phyloP scores from a whole-genome alignment of 2,797 vertebrate species.

The Oophaga sylvatica region DNA sequence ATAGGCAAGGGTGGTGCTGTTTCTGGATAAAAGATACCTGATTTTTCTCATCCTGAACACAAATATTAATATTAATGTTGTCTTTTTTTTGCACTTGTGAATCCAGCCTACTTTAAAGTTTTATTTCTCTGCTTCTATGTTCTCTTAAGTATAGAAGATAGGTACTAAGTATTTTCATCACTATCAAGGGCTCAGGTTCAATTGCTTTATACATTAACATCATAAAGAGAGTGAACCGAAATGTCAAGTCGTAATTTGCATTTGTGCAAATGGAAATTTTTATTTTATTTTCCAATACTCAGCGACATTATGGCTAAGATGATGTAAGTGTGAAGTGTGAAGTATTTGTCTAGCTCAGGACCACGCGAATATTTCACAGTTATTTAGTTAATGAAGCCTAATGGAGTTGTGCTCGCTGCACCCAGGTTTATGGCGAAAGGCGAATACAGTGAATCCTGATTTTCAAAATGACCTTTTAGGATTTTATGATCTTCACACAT shows the following conservation, averaged over 20 bases:
- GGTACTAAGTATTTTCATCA: conserved; percentile 24
- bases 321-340: conserved; percentile 20
- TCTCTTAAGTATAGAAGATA: conserved; percentile 9
- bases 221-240: conserved; percentile 44
- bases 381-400: conserved; percentile 44
- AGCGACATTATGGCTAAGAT: conserved; percentile 28
- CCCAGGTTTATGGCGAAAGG: conserved; percentile 46
- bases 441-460: conserved; percentile 43
- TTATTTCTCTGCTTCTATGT: not conserved
- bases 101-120: not conserved
- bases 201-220: conserved; percentile 38
- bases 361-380: conserved; percentile 20
- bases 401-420: conserved; percentile 11
- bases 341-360: conserved; percentile 14
- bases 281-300: conserved; percentile 34
- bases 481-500: conserved; percentile 61
- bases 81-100: not conserved
- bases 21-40: not conserved
- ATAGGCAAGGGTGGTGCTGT: not conserved
- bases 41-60: not conserved
- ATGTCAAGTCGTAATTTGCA: conserved; percentile 47
- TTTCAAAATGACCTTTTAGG: conserved; percentile 54
- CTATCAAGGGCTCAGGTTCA: conserved; percentile 43
- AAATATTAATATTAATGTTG: not conserved
- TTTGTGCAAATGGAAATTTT: conserved; percentile 51